phyloP scores from a whole-genome alignment of 2,797 vertebrate genomes.

The Falco rusticolus region DNA sequence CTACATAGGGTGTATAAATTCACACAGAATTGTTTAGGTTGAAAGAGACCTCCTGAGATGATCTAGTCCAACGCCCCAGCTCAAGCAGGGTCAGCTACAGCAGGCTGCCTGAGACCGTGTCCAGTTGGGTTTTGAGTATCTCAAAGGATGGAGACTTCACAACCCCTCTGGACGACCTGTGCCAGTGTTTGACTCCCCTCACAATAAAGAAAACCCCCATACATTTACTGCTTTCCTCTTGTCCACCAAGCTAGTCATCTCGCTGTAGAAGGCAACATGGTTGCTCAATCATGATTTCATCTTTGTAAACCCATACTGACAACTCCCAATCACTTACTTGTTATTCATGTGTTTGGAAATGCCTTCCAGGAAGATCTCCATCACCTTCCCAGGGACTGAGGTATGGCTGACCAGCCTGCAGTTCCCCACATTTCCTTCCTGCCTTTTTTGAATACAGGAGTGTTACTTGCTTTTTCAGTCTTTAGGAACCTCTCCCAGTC shows the following conservation, averaged over 20 bases:
- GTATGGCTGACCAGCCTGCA: background rate
- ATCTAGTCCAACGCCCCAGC: background rate
- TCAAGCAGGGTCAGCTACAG: background rate
- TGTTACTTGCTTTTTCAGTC: background rate
- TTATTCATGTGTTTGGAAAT: background rate
- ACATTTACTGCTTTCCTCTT: background rate
- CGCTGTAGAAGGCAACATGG: background rate
- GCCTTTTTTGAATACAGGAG: background rate
- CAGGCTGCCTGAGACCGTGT: background rate
- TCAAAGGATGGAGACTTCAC: background rate
- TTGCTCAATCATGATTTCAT: background rate
- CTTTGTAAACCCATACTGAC: background rate
- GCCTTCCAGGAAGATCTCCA: background rate
- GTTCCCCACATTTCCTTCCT: background rate
- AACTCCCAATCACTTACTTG: background rate
- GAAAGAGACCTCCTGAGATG: background rate
- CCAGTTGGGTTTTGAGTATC: background rate
- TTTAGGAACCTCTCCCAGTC: background rate
- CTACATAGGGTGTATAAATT: background rate
- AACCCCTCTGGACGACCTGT: background rate
- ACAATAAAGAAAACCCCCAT: background rate
- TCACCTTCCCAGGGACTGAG: background rate
- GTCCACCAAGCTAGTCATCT: background rate
- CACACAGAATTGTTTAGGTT: background rate
- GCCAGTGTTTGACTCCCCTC: background rate